Base-by-base conservation (phyloP, 1,140 invertebrate genomes). In the Oscheius sp. region DNA sequence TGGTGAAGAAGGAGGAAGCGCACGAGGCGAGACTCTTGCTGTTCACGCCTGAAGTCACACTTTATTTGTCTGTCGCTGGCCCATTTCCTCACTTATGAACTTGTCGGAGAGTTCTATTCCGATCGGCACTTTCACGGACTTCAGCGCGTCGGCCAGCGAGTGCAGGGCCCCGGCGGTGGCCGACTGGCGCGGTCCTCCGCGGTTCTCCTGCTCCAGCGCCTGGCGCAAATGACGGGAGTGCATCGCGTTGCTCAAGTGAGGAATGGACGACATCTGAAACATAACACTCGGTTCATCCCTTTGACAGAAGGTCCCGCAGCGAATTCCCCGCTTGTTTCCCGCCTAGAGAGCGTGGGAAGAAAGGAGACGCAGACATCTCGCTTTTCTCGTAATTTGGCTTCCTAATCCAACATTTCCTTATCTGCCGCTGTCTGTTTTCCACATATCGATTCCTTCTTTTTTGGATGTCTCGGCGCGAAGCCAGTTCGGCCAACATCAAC, bases 261-360 rank as follows among this genome's bases (percentile, higher is more conserved):
- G 69, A 36, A 71, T 38, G 2, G 69, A 45, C 36, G 69, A 71
- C 69, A 71, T 71, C 69, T 71, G 26, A 45, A 64, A 32, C 31
- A 23, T 15, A 29, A 23, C 29, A 23, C 20, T 59, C 55, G 29
- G 13, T 59, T 59, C 55, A 59, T 23, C 23, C 55, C 15, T 59
- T 23, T 20, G 29, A 0, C 55, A 15, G 55, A 15, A 45, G 0
- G 18, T 45, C 15, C 18, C 42, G 23, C 42, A 18, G 42, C 0
- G 23, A 45, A 45, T 45, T 45, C 15, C 42, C 18, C 15, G 42
- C 18, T 45, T 18, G 18, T 45, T 45, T 45, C 42, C 23, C 23
- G 42, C 42, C 23, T 45, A n/a, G n/a, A n/a, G n/a, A n/a, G n/a
- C n/a, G n/a, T n/a, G n/a, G n/a, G n/a, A n/a, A n/a, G n/a, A n/a